These are phyloP conservation scores for Magallana gigas DNA, from an alignment of 1,140 invertebrate species.

Conservation along the genomic window DNA sequence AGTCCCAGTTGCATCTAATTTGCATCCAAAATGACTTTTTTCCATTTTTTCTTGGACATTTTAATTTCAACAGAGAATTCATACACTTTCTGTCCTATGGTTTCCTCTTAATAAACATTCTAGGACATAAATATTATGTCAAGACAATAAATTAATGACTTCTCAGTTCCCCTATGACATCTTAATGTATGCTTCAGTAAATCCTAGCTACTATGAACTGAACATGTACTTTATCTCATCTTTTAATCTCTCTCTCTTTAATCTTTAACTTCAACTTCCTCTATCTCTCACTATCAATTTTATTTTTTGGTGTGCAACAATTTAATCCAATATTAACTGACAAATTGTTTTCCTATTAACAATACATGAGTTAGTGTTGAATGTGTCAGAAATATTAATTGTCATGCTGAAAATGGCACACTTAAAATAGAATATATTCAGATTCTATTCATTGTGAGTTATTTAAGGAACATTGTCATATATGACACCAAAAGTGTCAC, in stretches of 20 bases:
- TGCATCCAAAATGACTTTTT: constrained; percentile 1
- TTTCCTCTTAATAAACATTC: constrained; percentile 8
- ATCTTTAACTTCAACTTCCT: too few species aligned
- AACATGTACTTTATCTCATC: neutral
- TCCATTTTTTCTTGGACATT: neutral
- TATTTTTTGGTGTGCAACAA: too few species aligned
- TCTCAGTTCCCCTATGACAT: constrained; percentile 7
- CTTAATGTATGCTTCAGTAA: constrained; percentile 17
- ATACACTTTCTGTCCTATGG: neutral
- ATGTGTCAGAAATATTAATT: constrained; percentile 12
- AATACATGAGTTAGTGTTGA: too few species aligned
- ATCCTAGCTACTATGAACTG: neutral
- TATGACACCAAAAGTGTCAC: neutral
- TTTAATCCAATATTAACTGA: too few species aligned
- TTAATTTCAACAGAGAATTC: neutral
- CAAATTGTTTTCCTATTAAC: too few species aligned
- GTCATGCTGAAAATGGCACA: constrained; percentile 3
- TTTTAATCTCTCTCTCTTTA: too few species aligned
- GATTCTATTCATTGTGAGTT: neutral
- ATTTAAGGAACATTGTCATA: constrained; percentile 7
- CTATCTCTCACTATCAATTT: too few species aligned
- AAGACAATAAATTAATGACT: constrained; percentile 25
- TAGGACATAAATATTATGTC: constrained; percentile 8
- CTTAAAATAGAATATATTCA: neutral
- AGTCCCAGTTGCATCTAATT: neutral